Evolutionary conservation across 2,113 vertebrate genomes (phyloP).

Genomic region (Elephantulus edwardii): DNA sequence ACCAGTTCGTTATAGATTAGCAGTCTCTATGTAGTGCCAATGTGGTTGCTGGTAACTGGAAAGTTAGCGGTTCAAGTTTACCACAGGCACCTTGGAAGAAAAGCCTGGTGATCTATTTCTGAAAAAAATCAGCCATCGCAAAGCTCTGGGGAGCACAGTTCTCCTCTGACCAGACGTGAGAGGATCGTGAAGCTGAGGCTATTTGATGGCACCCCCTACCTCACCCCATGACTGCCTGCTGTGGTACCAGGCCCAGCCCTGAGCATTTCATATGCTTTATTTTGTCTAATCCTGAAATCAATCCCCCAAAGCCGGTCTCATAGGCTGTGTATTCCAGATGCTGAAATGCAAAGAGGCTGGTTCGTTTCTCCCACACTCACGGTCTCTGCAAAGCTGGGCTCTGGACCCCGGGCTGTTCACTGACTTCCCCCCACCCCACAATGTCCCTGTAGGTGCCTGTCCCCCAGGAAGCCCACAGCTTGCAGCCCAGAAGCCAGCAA

Average conservation of each 20-base stretch:
- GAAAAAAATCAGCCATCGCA: background rate
- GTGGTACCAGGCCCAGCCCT: background rate
- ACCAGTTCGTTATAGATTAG: accelerated
- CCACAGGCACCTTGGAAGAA: background rate
- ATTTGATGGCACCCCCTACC: background rate
- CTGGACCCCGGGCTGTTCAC: background rate
- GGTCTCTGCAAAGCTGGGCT: background rate
- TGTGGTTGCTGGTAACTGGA: background rate
- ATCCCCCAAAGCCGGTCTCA: background rate
- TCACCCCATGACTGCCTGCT: background rate
- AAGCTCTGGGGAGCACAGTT: background rate
- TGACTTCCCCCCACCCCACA: too few relatives aligned
- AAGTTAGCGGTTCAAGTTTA: background rate
- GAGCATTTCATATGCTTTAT: accelerated
- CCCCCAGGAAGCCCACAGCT: accelerated
- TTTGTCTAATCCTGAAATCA: background rate
- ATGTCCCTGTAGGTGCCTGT: too few relatives aligned
- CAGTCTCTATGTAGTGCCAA: background rate
- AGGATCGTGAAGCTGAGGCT: background rate
- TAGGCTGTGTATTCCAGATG: background rate
- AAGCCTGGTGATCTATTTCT: background rate
- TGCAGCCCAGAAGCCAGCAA: too few relatives aligned
- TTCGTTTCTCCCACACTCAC: background rate
- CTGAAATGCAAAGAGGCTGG: background rate
- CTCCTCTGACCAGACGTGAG: background rate